A percentile compares a stretch with the other conserved stretches of the same genome.
These are phyloP conservation scores for Agonopterix alstromeriana DNA, from an alignment of 2,888 invertebrate species.

Conservation along the genomic window DNA sequence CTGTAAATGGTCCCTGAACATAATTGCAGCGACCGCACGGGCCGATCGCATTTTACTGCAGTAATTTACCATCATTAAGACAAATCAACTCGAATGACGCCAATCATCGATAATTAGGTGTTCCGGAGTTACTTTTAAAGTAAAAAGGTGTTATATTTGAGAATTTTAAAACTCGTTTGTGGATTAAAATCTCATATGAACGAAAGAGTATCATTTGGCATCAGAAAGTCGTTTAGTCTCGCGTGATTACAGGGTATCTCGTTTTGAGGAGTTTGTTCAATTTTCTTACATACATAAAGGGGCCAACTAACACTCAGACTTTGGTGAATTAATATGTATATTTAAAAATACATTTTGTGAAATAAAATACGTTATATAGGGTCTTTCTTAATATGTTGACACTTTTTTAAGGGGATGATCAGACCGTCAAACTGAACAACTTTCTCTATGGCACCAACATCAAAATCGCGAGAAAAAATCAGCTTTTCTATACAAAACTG, in stretches of 20 bases:
- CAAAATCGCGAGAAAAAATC: too few species aligned
- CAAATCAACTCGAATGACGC: conserved; percentile 57
- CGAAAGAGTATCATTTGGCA: conserved; percentile 37
- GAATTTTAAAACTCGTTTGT: conserved; percentile 29
- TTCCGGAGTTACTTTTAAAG: conserved; percentile 45
- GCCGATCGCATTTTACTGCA: conserved; percentile 38
- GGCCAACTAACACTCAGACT: too few species aligned
- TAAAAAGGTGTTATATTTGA: conserved; percentile 65
- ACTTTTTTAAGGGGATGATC: too few species aligned
- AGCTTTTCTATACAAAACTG: too few species aligned
- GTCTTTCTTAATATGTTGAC: too few species aligned
- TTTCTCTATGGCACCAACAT: too few species aligned
- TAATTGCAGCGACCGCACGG: conserved; percentile 45
- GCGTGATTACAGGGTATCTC: conserved; percentile 27
- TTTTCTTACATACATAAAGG: neutral
- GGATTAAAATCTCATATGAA: conserved; percentile 40
- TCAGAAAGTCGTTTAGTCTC: conserved; percentile 41
- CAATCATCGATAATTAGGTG: conserved; percentile 64
- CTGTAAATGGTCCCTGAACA: conserved; percentile 28
- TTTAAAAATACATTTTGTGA: too few species aligned
- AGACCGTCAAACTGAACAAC: too few species aligned
- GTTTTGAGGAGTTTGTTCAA: conserved; percentile 19
- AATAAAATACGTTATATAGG: too few species aligned
- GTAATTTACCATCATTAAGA: conserved; percentile 67
- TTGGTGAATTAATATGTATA: too few species aligned